Evolutionary conservation across 2,113 vertebrate genomes (phyloP).

Genomic region (Riparia riparia): DNA sequence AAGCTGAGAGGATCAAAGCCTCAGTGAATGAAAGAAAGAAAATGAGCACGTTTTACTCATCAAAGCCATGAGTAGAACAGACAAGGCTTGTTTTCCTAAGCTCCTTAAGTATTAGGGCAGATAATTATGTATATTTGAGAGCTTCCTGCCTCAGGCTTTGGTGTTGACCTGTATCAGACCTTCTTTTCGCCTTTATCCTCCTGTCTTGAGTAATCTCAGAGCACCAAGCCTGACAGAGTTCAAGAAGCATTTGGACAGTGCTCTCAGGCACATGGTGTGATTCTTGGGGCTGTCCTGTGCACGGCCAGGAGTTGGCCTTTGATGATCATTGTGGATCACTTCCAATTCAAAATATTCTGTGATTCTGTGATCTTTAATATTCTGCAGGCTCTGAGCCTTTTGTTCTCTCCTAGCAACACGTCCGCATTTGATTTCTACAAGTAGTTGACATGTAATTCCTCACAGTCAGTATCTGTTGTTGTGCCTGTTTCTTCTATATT

Average conservation of each 20-base stretch:
- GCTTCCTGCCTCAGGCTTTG: background rate
- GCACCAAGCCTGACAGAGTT: background rate
- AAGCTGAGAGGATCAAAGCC: background rate
- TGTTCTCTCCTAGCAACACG: background rate
- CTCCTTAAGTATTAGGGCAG: background rate
- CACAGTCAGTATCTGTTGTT: background rate
- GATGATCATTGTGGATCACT: background rate
- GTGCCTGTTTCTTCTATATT: background rate
- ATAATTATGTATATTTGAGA: background rate
- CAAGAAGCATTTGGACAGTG: background rate
- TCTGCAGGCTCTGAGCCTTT: background rate
- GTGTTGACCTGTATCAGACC: background rate
- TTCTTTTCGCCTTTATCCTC: background rate
- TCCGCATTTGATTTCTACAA: background rate
- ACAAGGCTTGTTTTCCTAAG: background rate
- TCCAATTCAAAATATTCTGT: background rate
- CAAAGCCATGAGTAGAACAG: background rate
- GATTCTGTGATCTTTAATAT: background rate
- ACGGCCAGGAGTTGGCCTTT: background rate
- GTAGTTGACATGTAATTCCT: background rate
- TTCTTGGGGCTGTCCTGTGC: background rate
- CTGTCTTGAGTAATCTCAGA: background rate
- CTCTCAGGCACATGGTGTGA: background rate
- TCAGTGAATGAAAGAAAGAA: background rate
- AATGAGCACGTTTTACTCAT: rapidly evolving